Conservation (phyloP, 2,888 invertebrate genomes). For the Mythimna ferrago region DNA sequence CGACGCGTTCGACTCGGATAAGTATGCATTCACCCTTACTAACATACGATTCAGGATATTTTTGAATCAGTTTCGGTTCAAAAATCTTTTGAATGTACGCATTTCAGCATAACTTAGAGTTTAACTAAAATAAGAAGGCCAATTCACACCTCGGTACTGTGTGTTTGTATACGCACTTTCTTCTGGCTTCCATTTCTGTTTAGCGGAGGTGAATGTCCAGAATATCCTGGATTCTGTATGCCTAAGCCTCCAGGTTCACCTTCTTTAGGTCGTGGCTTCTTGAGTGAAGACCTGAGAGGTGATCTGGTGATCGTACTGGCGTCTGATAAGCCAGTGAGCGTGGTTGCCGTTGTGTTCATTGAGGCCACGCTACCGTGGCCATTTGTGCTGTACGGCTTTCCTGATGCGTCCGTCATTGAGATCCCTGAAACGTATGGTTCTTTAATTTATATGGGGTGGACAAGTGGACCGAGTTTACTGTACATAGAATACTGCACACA, state of each 20-base stretch:
- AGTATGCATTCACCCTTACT: no score
- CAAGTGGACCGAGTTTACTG: no score
- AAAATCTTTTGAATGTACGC: neutral
- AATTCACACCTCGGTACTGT: constrained; percentile 95
- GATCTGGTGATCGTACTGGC: constrained; percentile 74
- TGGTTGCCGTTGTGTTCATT: constrained; percentile 94
- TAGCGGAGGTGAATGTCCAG: constrained; percentile 95
- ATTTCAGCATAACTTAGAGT: constrained; percentile 19
- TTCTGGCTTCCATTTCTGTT: constrained; percentile 96
- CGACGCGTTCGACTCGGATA: no score
- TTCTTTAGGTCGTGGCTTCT: constrained; percentile 93
- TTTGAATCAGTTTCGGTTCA: no score
- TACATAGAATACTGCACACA: no score
- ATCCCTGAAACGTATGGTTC: constrained; percentile 89
- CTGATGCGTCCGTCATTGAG: constrained; percentile 97
- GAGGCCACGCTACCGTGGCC: constrained; percentile 93
- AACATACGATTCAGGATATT: no score
- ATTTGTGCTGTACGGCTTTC: constrained; percentile 94
- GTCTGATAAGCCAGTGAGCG: constrained; percentile 86
- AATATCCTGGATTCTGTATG: constrained; percentile 96
- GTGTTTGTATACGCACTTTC: constrained; percentile 97
- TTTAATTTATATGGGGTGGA: neutral
- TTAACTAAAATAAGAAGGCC: constrained; percentile 9
- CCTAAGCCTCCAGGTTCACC: constrained; percentile 91
- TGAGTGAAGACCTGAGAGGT: constrained; percentile 93